Evolutionary conservation across 2,888 invertebrate genomes (phyloP), one percentile per base, ranked within the genome.

Genomic region (Leptinotarsa haldemani): DNA sequence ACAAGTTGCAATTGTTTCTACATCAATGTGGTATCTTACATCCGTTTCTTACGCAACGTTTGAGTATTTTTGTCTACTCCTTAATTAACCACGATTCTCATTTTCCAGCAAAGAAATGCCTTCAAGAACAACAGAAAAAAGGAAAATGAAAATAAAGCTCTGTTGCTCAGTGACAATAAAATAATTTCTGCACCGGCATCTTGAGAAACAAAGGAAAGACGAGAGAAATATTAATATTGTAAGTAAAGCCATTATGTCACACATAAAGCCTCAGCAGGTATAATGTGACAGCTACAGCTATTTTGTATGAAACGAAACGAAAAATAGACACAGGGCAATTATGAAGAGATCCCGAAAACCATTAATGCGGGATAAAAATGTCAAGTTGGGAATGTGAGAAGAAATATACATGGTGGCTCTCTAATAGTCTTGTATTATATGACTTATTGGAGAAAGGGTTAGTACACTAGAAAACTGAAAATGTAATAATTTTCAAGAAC

Each of bases 191-290:
- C 66, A 61, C 13, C 61, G 61, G 4, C 50, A 50, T 61, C 61
- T 30, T n/a, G 12, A 5, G 61, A 74, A 56, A 70, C 64, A 67
- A 52, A 69, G 68, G 58, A 53, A 47, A 66, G 48, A 25, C 13
- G 53, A 48, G 70, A 68, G 67, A 74, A 74, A 67, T 74, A 74
- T 74, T 70, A 74, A 74, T 70, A 71, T 65, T 69, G 58, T 69
- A 69, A 50, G 74, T 65, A 71, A 74, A 74, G 67, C 70, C 68
- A 12, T 71, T 65, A 47, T 74, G 71, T 74, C 74, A 71, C 67
- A 63, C 47, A 56, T 68, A 71, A 71, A 71, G 61, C 71, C 69
- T 22, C 61, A 48, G 65, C 69, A 74, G 71, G 71, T 69, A 53
- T 68, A 69, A 52, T 52, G 58, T 66, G 63, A 52, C 70, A 69